These are phyloP conservation scores for Dione juno DNA, from an alignment of 2,888 invertebrate genomes.

Conservation along the genomic window DNA sequence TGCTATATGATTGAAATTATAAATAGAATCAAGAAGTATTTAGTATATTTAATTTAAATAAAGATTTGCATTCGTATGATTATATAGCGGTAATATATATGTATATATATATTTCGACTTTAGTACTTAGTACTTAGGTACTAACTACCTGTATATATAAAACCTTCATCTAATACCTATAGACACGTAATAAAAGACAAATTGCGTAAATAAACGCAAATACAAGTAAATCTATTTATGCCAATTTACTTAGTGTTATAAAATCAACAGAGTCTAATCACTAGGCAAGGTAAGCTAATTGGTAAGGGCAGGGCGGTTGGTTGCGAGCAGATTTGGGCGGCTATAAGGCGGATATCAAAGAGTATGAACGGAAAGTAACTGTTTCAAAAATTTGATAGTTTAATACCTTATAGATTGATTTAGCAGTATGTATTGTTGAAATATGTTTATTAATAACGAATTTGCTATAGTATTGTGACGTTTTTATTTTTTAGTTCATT, in stretches of 20 bases:
- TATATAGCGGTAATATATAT: too few relatives aligned
- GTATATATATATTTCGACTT: too few relatives aligned
- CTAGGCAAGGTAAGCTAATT: slow-evolving; percentile 45
- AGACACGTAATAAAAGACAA: not conserved
- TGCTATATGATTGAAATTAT: too few relatives aligned
- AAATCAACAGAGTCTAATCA: slow-evolving; percentile 25
- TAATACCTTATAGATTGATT: not conserved
- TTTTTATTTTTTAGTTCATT: too few relatives aligned
- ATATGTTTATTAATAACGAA: not conserved
- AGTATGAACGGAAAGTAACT: slow-evolving; percentile 41
- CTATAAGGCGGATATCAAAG: slow-evolving; percentile 54
- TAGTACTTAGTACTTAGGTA: too few relatives aligned
- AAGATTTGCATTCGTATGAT: too few relatives aligned
- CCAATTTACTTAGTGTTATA: slow-evolving; percentile 21
- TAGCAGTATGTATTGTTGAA: not conserved
- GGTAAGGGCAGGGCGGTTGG: slow-evolving; percentile 56
- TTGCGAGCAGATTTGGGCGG: slow-evolving; percentile 69
- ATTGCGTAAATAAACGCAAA: not conserved
- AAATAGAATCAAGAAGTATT: too few relatives aligned
- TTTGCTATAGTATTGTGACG: too few relatives aligned
- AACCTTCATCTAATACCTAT: not conserved
- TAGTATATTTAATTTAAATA: too few relatives aligned
- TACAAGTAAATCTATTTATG: slow-evolving; percentile 19
- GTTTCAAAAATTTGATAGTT: not conserved
- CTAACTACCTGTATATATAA: not conserved